These are phyloP conservation scores for Tragelaphus imberbis DNA, from an alignment of 2,113 vertebrate species.

Conservation along the genomic window DNA sequence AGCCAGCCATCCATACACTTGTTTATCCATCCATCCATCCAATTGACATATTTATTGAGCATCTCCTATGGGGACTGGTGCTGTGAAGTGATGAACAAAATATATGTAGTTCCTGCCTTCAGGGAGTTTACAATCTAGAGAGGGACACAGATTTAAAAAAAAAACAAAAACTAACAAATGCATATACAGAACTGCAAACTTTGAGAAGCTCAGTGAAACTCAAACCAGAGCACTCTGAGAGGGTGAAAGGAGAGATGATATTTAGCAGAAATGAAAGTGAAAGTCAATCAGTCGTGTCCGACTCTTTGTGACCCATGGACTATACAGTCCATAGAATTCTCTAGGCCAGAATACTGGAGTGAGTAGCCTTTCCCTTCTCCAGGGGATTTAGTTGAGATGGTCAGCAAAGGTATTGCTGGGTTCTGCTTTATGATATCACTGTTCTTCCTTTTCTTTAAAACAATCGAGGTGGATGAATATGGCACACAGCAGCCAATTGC, in stretches of 20 bases:
- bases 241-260: fast-evolving
- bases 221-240: neutral
- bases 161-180: neutral
- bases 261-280: neutral
- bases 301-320: neutral
- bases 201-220: fast-evolving
- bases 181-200: fast-evolving
- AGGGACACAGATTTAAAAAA: neutral
- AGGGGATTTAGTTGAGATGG: neutral
- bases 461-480: constrained; percentile 90
- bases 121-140: neutral
- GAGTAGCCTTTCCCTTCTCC: neutral
- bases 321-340: neutral
- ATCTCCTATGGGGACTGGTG: neutral
- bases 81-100: neutral
- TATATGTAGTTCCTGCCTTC: neutral
- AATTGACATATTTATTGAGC: neutral
- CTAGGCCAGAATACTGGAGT: neutral
- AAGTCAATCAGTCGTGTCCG: fast-evolving
- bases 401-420: too few relatives aligned
- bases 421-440: neutral
- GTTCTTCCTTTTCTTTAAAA: neutral
- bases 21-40: neutral
- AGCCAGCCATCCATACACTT: neutral
- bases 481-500: constrained; percentile 97